A percentile compares a stretch with the other conserved stretches of the same genome.
These are phyloP conservation scores for Entomobrya multifasciata DNA, from an alignment of 2,888 invertebrate genomes.

Conservation along the genomic window DNA sequence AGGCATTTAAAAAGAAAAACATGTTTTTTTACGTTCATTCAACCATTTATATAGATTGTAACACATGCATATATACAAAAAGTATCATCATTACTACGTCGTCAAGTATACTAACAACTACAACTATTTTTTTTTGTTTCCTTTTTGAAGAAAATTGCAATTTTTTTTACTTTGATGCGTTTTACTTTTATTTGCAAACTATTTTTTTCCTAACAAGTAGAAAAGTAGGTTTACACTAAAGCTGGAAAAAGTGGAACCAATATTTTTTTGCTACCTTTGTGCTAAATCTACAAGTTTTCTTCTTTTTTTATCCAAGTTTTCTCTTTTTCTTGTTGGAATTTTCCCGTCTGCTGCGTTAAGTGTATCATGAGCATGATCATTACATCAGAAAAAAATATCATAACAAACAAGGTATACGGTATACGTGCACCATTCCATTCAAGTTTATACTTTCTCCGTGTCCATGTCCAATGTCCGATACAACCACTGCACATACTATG, in stretches of 20 bases:
- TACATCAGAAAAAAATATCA: too few species aligned
- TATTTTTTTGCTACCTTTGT: conserved; percentile 8
- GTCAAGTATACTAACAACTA: neutral
- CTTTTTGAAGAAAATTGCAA: conserved; percentile 11
- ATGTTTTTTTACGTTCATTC: too few species aligned
- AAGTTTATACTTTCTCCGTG: neutral
- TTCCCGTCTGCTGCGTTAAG: too few species aligned
- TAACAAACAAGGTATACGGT: too few species aligned
- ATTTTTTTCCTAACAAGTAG: conserved; percentile 17
- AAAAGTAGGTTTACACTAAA: neutral
- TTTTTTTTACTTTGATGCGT: conserved; percentile 35
- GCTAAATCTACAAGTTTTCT: conserved; percentile 18
- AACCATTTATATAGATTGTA: neutral
- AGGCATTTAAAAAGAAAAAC: too few species aligned
- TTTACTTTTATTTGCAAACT: conserved; percentile 42
- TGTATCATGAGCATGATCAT: neutral
- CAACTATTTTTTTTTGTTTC: conserved; percentile 29
- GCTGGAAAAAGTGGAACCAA: neutral
- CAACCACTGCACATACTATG: too few species aligned
- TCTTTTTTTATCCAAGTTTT: neutral
- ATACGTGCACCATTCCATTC: too few species aligned
- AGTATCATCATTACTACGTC: neutral
- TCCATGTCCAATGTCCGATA: neutral
- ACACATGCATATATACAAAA: neutral
- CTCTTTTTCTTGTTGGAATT: neutral